Percentiles rank a stretch among this genome's conserved stretches.
Conservation (phyloP, 2,113 vertebrate genomes). For the Pitta sordida region DNA sequence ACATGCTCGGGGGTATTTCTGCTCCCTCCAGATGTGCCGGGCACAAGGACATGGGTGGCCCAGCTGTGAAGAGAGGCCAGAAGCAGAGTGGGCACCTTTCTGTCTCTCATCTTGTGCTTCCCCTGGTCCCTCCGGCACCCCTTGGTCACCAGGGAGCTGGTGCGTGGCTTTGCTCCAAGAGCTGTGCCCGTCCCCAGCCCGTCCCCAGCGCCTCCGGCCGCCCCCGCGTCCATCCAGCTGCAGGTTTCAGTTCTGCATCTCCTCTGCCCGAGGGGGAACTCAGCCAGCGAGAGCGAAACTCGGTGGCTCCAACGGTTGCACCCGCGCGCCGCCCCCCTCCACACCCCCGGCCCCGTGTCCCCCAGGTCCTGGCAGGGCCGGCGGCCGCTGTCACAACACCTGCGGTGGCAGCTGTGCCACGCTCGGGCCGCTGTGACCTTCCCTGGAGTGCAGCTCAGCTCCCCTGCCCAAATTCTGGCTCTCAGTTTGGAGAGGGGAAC, state of each 20-base stretch:
- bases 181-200: background rate
- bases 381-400: background rate
- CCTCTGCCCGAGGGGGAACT: conserved; percentile 71
- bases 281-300: conserved; percentile 67
- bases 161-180: background rate
- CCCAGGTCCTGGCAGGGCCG: background rate
- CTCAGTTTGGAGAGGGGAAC: background rate
- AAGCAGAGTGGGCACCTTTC: background rate
- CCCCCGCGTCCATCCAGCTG: conserved; percentile 69
- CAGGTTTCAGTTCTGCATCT: conserved; percentile 79
- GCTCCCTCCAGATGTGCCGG: background rate
- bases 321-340: background rate
- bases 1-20: accelerated
- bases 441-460: background rate
- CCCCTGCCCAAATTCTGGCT: background rate
- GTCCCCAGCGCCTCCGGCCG: background rate
- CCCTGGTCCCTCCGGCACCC: accelerated
- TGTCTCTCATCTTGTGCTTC: accelerated
- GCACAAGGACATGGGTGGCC: background rate
- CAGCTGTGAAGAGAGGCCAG: background rate
- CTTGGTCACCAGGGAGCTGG: background rate
- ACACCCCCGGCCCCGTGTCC: background rate
- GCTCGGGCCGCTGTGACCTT: background rate
- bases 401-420: accelerated
- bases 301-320: conserved; percentile 58